Evolutionary conservation across 2,888 invertebrate species (phyloP), one percentile per base, ranked within the genome.

Genomic region (Xylocampa areola): DNA sequence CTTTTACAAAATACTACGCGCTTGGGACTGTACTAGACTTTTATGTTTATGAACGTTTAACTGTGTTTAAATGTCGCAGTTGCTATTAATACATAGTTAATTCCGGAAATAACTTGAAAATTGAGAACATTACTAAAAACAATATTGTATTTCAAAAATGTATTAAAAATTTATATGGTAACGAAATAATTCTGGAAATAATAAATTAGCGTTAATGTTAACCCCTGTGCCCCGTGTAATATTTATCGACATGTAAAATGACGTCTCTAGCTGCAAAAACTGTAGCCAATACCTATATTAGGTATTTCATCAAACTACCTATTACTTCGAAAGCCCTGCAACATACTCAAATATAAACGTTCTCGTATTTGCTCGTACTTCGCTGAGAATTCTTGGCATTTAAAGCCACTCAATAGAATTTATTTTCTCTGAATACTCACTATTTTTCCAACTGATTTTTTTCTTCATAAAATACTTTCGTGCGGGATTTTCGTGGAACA

Each of bases 1-100:
- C 25, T 5, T 36, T 57, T 68, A 66, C 62, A 45, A 49, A 21
- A 27, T 54, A 41, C 40, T 51, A 55, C 23, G 25, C 44, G 32
- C 41, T 14, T 6, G 47, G 44, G 51, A 68, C 27, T 35, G 32
- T 30, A 40, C 40, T 27, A 51, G 48, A 36, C 16, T 43, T 48
- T 37, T 54, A 51, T 44, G 43, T 57, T 36, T 50, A 43, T 52
- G 25, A 66, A 51, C 30, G 40, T 47, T 49, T 35, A 49, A 29
- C 35, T 35, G 16, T 14, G 40, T 25, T 0, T 37, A 30, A 21
- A 32, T 19, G n/a, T 14, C 16, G 5, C 17, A 17, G 17, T 14
- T 17, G 27, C 27, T 30, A 10, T 4, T 7, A 21, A 45, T 13
- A 6, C 0, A 61, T 23, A 19, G 1, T n/a, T 13, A 30, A 44